Conservation (phyloP, 1,140 invertebrate species). For the Procambarus virginalis region DNA sequence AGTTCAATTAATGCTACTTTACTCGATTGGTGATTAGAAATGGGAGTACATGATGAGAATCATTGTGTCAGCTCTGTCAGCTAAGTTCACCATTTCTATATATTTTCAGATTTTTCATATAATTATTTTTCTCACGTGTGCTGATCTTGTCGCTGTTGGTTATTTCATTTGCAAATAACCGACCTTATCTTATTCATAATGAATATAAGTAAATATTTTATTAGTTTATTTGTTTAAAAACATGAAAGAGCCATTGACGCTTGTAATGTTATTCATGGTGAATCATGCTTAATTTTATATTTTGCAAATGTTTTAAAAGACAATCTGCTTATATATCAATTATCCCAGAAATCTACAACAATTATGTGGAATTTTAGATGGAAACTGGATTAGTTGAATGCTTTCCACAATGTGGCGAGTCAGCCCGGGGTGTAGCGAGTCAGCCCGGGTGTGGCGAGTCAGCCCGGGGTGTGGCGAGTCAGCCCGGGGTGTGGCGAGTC, state of each 20-base stretch:
- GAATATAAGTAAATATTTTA: slow-evolving; percentile 17
- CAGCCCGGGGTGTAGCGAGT: too few relatives aligned
- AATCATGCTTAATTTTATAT: slow-evolving; percentile 1
- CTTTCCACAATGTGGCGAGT: too few relatives aligned
- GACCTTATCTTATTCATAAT: slow-evolving; percentile 36
- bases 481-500: too few relatives aligned
- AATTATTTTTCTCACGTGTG: background rate
- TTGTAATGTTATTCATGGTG: slow-evolving; percentile 19
- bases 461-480: too few relatives aligned
- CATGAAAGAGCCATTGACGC: slow-evolving; percentile 17
- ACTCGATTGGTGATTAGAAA: background rate
- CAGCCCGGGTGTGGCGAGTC: too few relatives aligned
- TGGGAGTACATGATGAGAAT: background rate
- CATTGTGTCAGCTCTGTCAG: background rate
- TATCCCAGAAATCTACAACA: slow-evolving; percentile 6
- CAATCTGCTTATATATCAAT: slow-evolving; percentile 13
- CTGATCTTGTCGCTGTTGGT: slow-evolving; percentile 4
- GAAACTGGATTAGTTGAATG: too few relatives aligned
- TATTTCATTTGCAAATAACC: slow-evolving; percentile 6
- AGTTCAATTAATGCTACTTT: background rate
- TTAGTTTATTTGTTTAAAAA: slow-evolving; percentile 7
- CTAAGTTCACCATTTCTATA: slow-evolving; percentile 1
- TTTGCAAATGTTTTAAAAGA: slow-evolving; percentile 5
- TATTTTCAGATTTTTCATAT: background rate
- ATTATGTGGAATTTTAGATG: background rate